These are phyloP conservation scores for Marasmarcha lunaedactyla DNA, from an alignment of 2,888 invertebrate genomes.

Conservation along the genomic window DNA sequence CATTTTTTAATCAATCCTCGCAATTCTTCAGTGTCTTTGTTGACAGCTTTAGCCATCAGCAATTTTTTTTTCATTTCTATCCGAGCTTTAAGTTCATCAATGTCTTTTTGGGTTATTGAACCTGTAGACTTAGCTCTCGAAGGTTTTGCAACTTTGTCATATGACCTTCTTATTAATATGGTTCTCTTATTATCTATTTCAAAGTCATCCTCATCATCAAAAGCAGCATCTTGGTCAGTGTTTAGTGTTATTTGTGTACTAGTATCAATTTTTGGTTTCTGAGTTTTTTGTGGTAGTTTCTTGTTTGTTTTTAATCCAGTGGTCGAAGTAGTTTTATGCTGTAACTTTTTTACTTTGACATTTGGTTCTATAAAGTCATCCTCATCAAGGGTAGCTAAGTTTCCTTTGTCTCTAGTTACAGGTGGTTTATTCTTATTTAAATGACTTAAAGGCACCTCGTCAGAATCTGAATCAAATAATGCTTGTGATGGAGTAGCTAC, in stretches of 20 bases:
- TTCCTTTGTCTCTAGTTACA: constrained; percentile 16
- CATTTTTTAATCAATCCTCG: constrained; percentile 58
- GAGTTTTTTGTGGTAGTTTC: constrained; percentile 18
- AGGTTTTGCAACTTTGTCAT: constrained; percentile 42
- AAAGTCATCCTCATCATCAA: constrained; percentile 33
- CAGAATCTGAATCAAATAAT: constrained; percentile 43
- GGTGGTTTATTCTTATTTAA: constrained; percentile 18
- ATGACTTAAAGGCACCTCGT: constrained; percentile 39
- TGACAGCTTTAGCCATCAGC: constrained; percentile 37
- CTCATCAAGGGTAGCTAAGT: constrained; percentile 20
- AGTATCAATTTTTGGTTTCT: constrained; percentile 1
- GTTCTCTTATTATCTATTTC: constrained; percentile 38
- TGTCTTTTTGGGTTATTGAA: constrained; percentile 51
- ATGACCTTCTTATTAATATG: constrained; percentile 42
- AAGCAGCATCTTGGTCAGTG: constrained; percentile 24
- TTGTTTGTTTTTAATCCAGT: constrained; percentile 4
- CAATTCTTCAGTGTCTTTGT: constrained; percentile 58
- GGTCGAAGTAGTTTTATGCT: constrained; percentile 23
- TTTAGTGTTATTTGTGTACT: background rate
- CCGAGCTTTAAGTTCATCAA: constrained; percentile 44
- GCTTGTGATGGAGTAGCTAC: constrained; percentile 24
- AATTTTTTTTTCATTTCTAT: constrained; percentile 53
- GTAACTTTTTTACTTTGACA: constrained; percentile 20
- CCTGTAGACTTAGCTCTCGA: constrained; percentile 53
- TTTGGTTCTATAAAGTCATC: constrained; percentile 30